Evolutionary conservation across 2,888 invertebrate genomes (phyloP).

Genomic region (Eupithecia dodoneata): DNA sequence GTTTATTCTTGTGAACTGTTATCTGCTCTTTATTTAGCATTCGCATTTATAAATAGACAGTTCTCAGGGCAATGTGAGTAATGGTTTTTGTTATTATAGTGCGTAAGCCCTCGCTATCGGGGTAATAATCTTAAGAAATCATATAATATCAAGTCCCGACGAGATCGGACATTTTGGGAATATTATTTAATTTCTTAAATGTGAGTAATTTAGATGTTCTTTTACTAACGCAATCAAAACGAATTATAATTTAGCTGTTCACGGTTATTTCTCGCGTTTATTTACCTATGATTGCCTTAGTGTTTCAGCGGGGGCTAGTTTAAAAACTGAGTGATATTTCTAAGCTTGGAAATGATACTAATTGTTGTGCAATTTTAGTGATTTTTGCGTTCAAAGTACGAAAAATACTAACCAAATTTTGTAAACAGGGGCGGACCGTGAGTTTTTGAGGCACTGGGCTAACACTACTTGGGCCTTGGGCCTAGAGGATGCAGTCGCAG

Average conservation of each 20-base stretch:
- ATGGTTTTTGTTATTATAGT: neutral
- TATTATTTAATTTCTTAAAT: neutral
- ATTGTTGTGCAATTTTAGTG: neutral
- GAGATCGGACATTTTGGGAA: too few species aligned
- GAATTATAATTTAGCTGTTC: neutral
- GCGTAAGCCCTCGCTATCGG: too few species aligned
- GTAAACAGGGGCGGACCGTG: neutral
- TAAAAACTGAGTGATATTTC: neutral
- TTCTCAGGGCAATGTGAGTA: constrained; percentile 18
- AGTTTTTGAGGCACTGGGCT: too few species aligned
- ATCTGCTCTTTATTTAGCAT: constrained; percentile 25
- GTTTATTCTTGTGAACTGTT: constrained; percentile 18
- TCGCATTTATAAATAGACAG: constrained; percentile 20
- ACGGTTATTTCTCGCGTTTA: neutral
- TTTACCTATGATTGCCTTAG: neutral
- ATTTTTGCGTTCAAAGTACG: neutral
- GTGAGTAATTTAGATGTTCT: neutral
- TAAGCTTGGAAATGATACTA: neutral
- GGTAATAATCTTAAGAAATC: too few species aligned
- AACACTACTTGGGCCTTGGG: too few species aligned
- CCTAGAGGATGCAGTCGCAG: too few species aligned
- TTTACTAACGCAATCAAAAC: neutral
- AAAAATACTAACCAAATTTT: neutral
- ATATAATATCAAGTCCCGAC: too few species aligned
- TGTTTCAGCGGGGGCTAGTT: neutral